Evolutionary conservation across 1,140 invertebrate species (phyloP).

Genomic region (Polypedilum pembai): DNA sequence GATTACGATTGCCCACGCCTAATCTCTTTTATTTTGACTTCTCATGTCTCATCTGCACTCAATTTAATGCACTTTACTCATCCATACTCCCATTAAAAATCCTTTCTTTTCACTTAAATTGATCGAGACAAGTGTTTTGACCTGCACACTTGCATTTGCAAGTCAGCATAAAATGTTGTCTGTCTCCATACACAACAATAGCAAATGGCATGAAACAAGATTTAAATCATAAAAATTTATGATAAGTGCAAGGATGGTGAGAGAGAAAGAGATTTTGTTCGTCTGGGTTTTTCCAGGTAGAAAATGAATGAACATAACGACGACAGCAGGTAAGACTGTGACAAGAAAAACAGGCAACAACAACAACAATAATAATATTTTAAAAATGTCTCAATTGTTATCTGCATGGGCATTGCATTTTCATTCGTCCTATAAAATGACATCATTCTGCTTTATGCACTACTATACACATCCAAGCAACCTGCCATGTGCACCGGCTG

Average conservation of each 20-base stretch:
- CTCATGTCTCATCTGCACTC: background rate
- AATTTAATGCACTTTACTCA: background rate
- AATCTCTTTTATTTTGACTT: conserved; percentile 18
- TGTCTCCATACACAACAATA: background rate
- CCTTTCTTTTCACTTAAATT: background rate
- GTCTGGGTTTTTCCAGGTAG: conserved; percentile 15
- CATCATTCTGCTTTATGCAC: background rate
- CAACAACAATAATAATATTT: background rate
- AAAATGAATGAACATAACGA: conserved; percentile 12
- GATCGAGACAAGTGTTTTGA: conserved; percentile 16
- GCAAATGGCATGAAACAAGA: conserved; percentile 11
- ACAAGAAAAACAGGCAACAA: conserved; percentile 3
- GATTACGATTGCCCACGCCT: background rate
- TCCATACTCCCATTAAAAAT: no score
- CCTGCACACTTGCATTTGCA: background rate
- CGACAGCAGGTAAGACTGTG: background rate
- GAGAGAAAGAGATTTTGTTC: background rate
- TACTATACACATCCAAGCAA: background rate
- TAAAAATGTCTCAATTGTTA: conserved; percentile 10
- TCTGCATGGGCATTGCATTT: conserved; percentile 3
- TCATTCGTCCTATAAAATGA: background rate
- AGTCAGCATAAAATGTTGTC: background rate
- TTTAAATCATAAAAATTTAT: conserved; percentile 20
- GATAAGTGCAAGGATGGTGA: background rate
- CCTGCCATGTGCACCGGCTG: conserved; percentile 8